phyloP scores from a whole-genome alignment of 2,113 vertebrate genomes.

The Corythoichthys intestinalis region DNA sequence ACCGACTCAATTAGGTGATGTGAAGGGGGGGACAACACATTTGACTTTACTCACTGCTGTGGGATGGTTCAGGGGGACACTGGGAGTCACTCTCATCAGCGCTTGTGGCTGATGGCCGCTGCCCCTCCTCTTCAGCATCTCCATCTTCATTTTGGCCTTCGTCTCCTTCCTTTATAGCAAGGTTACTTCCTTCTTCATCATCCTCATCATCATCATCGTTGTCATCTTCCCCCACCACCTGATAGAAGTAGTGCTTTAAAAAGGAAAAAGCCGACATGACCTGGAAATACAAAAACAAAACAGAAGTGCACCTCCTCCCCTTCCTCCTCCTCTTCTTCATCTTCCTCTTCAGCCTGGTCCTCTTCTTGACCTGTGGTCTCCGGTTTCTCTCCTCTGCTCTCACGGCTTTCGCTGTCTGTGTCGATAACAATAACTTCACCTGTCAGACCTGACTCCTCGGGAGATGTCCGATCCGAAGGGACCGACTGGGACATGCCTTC shows the following conservation, averaged over 20 bases:
- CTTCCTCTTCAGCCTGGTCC: conserved; percentile 69
- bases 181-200: conserved; percentile 77
- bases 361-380: conserved; percentile 74
- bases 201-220: conserved; percentile 74
- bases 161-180: conserved; percentile 80
- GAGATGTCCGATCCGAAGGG: conserved; percentile 76
- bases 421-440: conserved; percentile 89
- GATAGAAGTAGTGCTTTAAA: conserved; percentile 46
- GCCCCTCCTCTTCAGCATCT: conserved; percentile 80
- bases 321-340: conserved; percentile 51
- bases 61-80: conserved; percentile 73
- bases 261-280: background rate
- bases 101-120: conserved; percentile 78
- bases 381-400: conserved; percentile 77
- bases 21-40: background rate
- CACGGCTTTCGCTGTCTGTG: conserved; percentile 86
- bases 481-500: conserved; percentile 79
- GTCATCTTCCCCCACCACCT: conserved; percentile 54
- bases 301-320: conserved; percentile 18
- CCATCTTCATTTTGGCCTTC: conserved; percentile 85
- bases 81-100: conserved; percentile 82
- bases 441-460: conserved; percentile 72
- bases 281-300: background rate
- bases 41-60: conserved; percentile 72
- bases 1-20: background rate